Evolutionary conservation across 2,113 vertebrate species (phyloP).

Genomic region (Vulpes vulpes): DNA sequence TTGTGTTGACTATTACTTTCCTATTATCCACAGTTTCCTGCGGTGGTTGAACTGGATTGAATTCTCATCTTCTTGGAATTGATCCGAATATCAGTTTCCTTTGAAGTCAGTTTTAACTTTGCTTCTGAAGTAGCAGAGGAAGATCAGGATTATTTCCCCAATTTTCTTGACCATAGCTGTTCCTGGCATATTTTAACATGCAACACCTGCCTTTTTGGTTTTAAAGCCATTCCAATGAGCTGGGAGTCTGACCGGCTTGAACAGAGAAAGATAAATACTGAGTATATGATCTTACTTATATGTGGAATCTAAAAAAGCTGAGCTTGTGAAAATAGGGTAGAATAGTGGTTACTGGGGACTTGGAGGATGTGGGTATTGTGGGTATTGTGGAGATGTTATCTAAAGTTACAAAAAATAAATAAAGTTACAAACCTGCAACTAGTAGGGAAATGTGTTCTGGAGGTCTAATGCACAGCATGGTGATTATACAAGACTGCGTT

Average conservation of each 20-base stretch:
- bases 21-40: not conserved
- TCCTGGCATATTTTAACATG: slow-evolving; percentile 38
- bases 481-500: not conserved
- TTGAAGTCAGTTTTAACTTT: slow-evolving; percentile 53
- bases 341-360: not conserved
- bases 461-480: not conserved
- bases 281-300: not conserved
- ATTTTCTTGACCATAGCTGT: slow-evolving; percentile 18
- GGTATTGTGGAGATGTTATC: not conserved
- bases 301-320: not conserved
- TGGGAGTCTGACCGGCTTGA: not conserved
- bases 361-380: not conserved
- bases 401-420: not conserved
- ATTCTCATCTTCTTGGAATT: slow-evolving; percentile 48
- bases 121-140: slow-evolving; percentile 48
- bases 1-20: slow-evolving; percentile 8
- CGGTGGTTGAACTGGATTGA: not conserved
- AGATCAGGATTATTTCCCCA: not conserved
- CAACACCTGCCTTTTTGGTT: not conserved
- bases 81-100: not conserved
- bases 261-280: slow-evolving; percentile 10
- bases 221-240: slow-evolving; percentile 6
- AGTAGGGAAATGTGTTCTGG: not conserved
- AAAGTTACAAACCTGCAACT: not conserved
- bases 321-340: not conserved